Evolutionary conservation across 35 echinoderm and acorn worm species (phyloP).

Genomic region (Nesometra sesokonis): DNA sequence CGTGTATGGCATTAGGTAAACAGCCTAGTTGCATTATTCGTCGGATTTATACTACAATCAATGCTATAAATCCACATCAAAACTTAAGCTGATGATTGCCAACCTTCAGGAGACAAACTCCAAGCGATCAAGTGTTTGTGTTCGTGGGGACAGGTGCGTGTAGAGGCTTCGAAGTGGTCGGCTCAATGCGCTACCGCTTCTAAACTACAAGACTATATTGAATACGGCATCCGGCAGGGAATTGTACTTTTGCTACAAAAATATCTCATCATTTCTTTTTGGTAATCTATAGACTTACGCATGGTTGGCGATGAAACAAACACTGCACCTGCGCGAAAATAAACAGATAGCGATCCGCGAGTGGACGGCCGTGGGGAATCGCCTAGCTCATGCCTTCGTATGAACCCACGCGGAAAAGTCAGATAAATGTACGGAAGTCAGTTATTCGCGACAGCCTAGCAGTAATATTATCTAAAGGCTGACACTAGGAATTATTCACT

Average conservation of each 20-base stretch:
- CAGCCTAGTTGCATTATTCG: not conserved
- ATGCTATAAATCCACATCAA: not conserved
- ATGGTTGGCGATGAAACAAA: not conserved
- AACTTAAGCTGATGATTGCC: not conserved
- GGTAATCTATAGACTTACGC: not conserved
- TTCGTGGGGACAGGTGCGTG: not conserved
- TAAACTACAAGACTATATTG: not conserved
- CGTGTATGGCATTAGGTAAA: not conserved
- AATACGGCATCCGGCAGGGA: not conserved
- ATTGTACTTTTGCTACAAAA: not conserved
- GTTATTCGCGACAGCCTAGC: not conserved
- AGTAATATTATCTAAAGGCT: not conserved
- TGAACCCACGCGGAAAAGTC: not conserved
- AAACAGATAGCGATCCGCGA: not conserved
- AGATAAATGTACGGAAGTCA: not conserved
- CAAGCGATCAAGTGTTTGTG: not conserved
- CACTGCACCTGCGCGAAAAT: not conserved
- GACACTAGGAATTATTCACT: not conserved
- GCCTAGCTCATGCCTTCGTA: not conserved
- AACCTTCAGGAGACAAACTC: not conserved
- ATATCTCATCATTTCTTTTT: constrained; percentile 1
- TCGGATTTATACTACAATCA: not conserved
- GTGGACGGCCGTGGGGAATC: not conserved
- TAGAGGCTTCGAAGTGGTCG: not conserved
- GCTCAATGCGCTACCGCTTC: not conserved